A percentile compares a stretch with the other conserved stretches of the same genome.
phyloP scores from a whole-genome alignment of 2,113 vertebrate species.

The Eulemur macaco region DNA sequence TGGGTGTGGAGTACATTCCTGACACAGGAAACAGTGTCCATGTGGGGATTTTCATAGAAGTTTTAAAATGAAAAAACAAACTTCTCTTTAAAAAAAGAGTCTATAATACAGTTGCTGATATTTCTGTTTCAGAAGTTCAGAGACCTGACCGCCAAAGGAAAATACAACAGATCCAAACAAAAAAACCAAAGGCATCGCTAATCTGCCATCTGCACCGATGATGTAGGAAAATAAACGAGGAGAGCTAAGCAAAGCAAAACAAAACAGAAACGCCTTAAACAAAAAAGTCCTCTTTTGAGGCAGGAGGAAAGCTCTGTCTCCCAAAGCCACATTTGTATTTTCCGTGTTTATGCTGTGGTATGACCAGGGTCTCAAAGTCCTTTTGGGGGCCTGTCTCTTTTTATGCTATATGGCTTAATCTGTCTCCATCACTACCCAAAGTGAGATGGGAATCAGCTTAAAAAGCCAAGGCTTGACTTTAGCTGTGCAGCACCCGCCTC shows the following conservation, averaged over 20 bases:
- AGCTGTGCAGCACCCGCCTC: slow-evolving; percentile 75
- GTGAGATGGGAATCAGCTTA: slow-evolving; percentile 75
- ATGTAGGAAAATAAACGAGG: slow-evolving; percentile 74
- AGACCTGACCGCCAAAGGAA: slow-evolving; percentile 70
- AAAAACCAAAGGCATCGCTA: slow-evolving; percentile 61
- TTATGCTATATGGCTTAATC: slow-evolving; percentile 76
- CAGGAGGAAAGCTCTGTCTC: slow-evolving; percentile 63
- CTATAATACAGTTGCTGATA: slow-evolving; percentile 59
- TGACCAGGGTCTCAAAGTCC: slow-evolving; percentile 47
- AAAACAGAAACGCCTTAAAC: slow-evolving; percentile 65
- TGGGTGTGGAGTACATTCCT: neutral
- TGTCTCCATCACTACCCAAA: slow-evolving; percentile 78
- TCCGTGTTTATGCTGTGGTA: slow-evolving; percentile 77
- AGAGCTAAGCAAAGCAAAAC: slow-evolving; percentile 72
- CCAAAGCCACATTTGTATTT: slow-evolving; percentile 74
- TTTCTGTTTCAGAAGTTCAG: slow-evolving; percentile 77
- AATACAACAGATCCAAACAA: slow-evolving; percentile 65
- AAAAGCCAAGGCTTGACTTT: slow-evolving; percentile 78
- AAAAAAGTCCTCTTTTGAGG: slow-evolving; percentile 59
- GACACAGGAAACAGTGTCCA: slow-evolving; percentile 38
- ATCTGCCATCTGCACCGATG: slow-evolving; percentile 67
- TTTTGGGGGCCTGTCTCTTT: slow-evolving; percentile 62
- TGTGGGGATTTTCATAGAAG: slow-evolving; percentile 57
- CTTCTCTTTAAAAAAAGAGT: neutral
- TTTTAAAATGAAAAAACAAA: slow-evolving; percentile 62